Evolutionary conservation across 2,113 vertebrate species (phyloP), one percentile per base, ranked within the genome.

Genomic region (Leucosticte australis): DNA sequence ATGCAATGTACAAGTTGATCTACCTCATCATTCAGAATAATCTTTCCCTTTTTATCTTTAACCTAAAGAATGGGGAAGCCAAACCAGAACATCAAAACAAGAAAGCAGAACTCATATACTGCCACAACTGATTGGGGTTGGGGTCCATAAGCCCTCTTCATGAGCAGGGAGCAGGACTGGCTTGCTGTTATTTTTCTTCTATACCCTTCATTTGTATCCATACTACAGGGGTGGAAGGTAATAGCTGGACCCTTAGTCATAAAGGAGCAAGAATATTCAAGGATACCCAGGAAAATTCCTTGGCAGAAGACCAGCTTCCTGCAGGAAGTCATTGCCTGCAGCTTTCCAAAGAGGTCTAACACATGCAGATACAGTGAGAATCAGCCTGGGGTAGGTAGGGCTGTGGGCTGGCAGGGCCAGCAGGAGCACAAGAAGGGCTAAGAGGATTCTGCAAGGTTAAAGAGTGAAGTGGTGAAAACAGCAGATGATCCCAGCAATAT

Each of bases 291-390:
- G 92, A 95, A 97, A 49, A 87, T 84, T 89, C 77, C 60, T 89
- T 92, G 91, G 96, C 95, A 78, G 60, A 68, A 60, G 44, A 89
- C 71, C 96, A 93, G 87, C 63, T 89, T 95, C 74, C 84, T 26
- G 41, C 77, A 87, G 91, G 87, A 97, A 94, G 74, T 37, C 44
- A 30, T 15, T 35, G 55, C 74, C 57, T 82, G 84, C 65, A 50
- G 2, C 50, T 76, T 87, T 76, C 60, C 70, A 84, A 83, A 68
- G 78, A 65, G 70, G 21, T 60, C 3, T 23, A 70, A 53, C 10
- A 16, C 42, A 17, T n/a, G 65, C 65, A n/a, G 92, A 14, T 9
- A 10, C 19, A 16, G 60, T 0, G 21, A 2, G 7, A 27, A 37
- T 3, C 20, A 1, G 57, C 3, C 64, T 42, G 79, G 4, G 5